phyloP scores from a whole-genome alignment of 2,888 invertebrate genomes.

The Oscheius sp. region DNA sequence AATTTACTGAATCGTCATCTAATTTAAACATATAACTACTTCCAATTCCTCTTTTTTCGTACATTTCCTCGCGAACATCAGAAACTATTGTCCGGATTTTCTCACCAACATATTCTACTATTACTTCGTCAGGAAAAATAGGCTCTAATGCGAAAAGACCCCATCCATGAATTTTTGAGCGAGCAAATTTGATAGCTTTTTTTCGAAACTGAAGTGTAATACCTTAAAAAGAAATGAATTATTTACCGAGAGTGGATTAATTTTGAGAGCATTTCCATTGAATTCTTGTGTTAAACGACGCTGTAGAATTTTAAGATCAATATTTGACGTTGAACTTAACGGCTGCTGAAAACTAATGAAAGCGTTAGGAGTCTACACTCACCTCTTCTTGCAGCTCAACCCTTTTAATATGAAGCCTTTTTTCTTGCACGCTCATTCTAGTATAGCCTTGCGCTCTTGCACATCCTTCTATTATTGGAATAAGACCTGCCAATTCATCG shows the following conservation, averaged over 20 bases:
- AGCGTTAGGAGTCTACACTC: no score
- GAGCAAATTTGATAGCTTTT: slow-evolving; percentile 97
- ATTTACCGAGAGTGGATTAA: no score
- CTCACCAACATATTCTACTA: slow-evolving; percentile 98
- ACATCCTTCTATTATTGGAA: slow-evolving; percentile 45
- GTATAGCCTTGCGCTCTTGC: slow-evolving; percentile 47
- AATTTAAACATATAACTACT: slow-evolving; percentile 97
- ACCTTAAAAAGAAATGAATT: no score
- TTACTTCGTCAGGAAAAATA: slow-evolving; percentile 99
- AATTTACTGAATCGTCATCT: slow-evolving; percentile 92
- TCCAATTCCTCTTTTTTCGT: slow-evolving; percentile 95
- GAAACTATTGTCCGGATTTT: slow-evolving; percentile 80
- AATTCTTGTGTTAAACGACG: no score
- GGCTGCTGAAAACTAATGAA: no score
- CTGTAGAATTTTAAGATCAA: no score
- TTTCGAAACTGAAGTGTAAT: no score
- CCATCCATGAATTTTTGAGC: slow-evolving; percentile 98
- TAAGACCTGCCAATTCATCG: slow-evolving; percentile 42
- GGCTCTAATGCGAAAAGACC: slow-evolving; percentile 97
- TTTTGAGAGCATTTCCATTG: no score
- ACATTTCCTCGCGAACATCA: slow-evolving; percentile 91
- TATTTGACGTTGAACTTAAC: no score
- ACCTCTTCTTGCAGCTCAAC: slow-evolving; percentile 47
- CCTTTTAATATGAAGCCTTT: slow-evolving; percentile 44
- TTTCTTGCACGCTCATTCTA: slow-evolving; percentile 48